A percentile compares a stretch with the other conserved stretches of the same genome.
phyloP scores from a whole-genome alignment of 2,113 vertebrate species.

The Falcunculus frontatus region DNA sequence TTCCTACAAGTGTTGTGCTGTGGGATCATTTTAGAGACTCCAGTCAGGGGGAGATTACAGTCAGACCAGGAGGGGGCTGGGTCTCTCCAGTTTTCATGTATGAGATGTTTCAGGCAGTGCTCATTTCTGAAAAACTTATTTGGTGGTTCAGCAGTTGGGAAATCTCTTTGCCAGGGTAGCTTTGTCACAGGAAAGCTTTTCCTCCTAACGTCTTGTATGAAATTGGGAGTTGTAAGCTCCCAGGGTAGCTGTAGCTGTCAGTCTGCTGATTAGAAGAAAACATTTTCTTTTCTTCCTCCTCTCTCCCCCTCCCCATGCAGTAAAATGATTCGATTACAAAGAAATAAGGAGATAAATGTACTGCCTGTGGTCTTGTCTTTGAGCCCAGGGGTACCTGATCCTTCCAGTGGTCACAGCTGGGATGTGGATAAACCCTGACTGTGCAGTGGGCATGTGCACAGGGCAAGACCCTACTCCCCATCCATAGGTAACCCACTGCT shows the following conservation, averaged over 20 bases:
- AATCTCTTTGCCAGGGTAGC: not conserved
- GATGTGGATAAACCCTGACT: not conserved
- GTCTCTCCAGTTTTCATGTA: not conserved
- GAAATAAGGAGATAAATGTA: not conserved
- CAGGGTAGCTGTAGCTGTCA: not conserved
- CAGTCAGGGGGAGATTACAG: not conserved
- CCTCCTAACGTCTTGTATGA: not conserved
- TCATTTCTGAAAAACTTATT: not conserved
- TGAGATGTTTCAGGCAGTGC: not conserved
- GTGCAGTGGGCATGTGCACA: not conserved
- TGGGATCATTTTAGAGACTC: not conserved
- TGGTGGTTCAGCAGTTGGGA: not conserved
- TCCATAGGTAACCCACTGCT: not conserved
- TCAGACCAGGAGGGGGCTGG: not conserved
- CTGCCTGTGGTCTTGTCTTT: not conserved
- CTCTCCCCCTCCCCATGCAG: not conserved
- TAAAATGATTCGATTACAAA: not conserved
- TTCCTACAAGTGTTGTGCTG: not conserved
- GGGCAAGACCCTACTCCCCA: not conserved
- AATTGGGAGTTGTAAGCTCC: not conserved
- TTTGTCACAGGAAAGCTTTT: not conserved
- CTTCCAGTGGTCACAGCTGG: not conserved
- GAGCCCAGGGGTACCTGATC: not conserved
- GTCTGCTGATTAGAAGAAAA: not conserved
- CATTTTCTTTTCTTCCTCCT: conserved; percentile 50